A percentile compares a stretch with the other conserved stretches of the same genome.
phyloP scores from a whole-genome alignment of 2,797 vertebrate genomes.

The Strix occidentalis region DNA sequence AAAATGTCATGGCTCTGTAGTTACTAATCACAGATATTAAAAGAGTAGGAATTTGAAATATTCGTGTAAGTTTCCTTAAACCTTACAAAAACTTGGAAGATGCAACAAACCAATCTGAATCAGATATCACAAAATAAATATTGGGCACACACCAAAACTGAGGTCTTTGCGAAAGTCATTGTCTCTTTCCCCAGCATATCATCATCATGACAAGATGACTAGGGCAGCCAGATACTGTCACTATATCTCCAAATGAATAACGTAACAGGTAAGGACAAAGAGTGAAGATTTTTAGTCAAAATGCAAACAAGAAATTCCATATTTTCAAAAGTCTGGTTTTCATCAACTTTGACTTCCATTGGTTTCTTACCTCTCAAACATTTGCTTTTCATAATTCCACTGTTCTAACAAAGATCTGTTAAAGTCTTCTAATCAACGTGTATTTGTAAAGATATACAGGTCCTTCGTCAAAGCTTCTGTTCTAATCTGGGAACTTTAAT shows the following conservation, averaged over 20 bases:
- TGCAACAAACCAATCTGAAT: neutral
- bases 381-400: slow-evolving; percentile 52
- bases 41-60: neutral
- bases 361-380: slow-evolving; percentile 3
- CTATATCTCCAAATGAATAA: neutral
- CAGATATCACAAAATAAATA: neutral
- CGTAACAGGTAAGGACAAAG: neutral
- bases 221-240: neutral
- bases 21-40: neutral
- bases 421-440: slow-evolving; percentile 5
- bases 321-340: neutral
- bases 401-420: slow-evolving; percentile 24
- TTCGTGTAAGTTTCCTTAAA: neutral
- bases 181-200: neutral
- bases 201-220: neutral
- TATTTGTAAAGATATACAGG: slow-evolving; percentile 31
- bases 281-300: neutral
- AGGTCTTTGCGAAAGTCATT: neutral
- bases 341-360: neutral
- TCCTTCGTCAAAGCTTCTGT: slow-evolving; percentile 1
- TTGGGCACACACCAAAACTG: neutral
- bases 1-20: too few relatives aligned
- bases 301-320: neutral
- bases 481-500: slow-evolving; percentile 47
- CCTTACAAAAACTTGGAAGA: neutral